Percentiles rank a stretch among this genome's conserved stretches.
Conservation (phyloP, 1,140 invertebrate species). For the Halesus radiatus region DNA sequence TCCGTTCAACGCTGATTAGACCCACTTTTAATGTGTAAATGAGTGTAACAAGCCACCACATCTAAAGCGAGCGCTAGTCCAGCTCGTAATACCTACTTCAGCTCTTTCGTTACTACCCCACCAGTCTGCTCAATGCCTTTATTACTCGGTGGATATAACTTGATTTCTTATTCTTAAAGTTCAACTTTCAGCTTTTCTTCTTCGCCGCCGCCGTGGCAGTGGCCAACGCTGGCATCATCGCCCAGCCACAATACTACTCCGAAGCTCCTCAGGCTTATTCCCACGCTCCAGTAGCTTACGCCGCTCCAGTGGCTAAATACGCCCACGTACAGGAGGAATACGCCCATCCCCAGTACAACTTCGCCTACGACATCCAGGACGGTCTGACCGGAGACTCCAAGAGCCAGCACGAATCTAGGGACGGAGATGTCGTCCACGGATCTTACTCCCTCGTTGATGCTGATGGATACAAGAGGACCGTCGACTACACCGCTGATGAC, state of each 20-base stretch:
- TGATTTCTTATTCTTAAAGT: too few species aligned
- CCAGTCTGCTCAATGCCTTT: too few species aligned
- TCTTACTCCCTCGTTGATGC: constrained; percentile 71
- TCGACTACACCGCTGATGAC: constrained; percentile 73
- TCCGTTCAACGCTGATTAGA: too few species aligned
- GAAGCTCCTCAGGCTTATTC: constrained; percentile 48
- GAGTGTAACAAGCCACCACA: too few species aligned
- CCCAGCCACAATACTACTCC: constrained; percentile 25
- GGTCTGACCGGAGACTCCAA: constrained; percentile 74
- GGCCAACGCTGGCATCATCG: constrained; percentile 47
- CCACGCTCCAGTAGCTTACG: constrained; percentile 50
- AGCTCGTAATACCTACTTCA: too few species aligned
- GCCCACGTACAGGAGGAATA: constrained; percentile 61
- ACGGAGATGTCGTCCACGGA: constrained; percentile 72
- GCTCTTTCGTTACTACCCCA: too few species aligned
- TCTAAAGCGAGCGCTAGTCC: too few species aligned
- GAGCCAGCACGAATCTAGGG: constrained; percentile 67
- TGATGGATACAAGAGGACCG: constrained; percentile 65
- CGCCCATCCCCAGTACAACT: constrained; percentile 71
- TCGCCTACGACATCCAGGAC: constrained; percentile 74
- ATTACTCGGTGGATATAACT: too few species aligned
- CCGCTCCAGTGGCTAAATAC: constrained; percentile 55
- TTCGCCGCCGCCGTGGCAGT: constrained; percentile 33
- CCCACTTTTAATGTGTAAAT: too few species aligned
- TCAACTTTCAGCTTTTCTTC: constrained; percentile 32